Percentiles rank a stretch among this genome's conserved stretches.
These are phyloP conservation scores for Crotalus tigris DNA, from an alignment of 2,113 vertebrate genomes.

Conservation along the genomic window DNA sequence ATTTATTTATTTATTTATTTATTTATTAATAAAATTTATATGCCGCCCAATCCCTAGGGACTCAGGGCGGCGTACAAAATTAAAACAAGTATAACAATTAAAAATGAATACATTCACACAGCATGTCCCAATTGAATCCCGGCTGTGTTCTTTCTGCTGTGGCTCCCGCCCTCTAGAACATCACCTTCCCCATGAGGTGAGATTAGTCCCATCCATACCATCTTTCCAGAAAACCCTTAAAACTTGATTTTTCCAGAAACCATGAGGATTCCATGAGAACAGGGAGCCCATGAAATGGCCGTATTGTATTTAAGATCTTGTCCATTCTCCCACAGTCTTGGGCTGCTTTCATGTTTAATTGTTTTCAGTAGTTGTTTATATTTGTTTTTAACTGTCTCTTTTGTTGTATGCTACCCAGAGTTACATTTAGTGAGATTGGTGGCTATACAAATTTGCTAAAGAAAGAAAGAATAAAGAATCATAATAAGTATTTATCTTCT, in stretches of 20 bases:
- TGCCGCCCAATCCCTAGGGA: too few species aligned
- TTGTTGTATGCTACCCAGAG: background rate
- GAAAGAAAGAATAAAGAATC: background rate
- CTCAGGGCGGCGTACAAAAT: too few species aligned
- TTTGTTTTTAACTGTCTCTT: background rate
- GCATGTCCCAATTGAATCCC: too few species aligned
- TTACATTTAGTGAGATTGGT: background rate
- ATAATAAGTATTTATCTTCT: background rate
- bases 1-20: too few species aligned
- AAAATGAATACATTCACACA: too few species aligned
- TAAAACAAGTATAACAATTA: too few species aligned
- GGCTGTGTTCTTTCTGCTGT: background rate
- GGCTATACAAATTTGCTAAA: background rate
- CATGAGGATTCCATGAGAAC: background rate
- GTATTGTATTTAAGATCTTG: background rate
- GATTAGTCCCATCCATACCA: background rate
- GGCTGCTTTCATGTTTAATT: background rate
- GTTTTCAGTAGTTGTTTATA: background rate
- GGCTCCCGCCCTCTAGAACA: background rate
- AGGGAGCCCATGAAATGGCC: background rate
- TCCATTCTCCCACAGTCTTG: background rate
- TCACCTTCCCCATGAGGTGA: background rate
- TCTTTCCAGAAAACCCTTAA: background rate
- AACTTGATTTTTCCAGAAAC: background rate
- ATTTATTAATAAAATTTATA: too few species aligned